Conservation (phyloP, 2,888 invertebrate genomes). For the Portevinia maculata region DNA sequence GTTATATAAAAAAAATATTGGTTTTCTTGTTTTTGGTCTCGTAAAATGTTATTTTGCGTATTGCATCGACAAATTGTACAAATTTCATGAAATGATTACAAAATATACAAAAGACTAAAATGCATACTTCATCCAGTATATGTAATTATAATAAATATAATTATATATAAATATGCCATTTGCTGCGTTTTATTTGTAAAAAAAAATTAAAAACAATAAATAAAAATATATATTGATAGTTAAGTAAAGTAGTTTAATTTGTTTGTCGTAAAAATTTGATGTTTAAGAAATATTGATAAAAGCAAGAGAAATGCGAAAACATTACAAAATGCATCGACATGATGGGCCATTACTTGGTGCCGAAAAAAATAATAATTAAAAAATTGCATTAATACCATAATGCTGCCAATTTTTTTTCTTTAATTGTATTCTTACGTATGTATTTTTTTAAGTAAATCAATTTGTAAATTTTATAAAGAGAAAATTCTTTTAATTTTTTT, state of each 20-base stretch:
- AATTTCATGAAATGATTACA: conserved; percentile 66
- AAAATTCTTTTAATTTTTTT: conserved; percentile 55
- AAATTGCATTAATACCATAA: conserved; percentile 48
- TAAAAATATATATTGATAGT: conserved; percentile 51
- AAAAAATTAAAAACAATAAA: conserved; percentile 26
- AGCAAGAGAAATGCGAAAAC: conserved; percentile 10
- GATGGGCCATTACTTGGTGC: conserved; percentile 38
- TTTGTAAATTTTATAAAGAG: conserved; percentile 65
- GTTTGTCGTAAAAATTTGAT: conserved; percentile 40
- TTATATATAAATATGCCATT: conserved; percentile 63
- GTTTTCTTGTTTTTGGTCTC: conserved; percentile 54
- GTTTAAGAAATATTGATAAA: conserved; percentile 20
- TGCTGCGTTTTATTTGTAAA: conserved; percentile 70
- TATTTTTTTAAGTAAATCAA: conserved; percentile 69
- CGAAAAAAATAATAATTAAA: conserved; percentile 23
- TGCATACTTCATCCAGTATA: conserved; percentile 71
- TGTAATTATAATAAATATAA: conserved; percentile 36
- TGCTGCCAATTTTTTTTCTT: conserved; percentile 51
- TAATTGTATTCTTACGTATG: conserved; percentile 17
- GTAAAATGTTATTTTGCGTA: conserved; percentile 51
- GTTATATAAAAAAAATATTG: conserved; percentile 20
- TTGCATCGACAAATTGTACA: conserved; percentile 73
- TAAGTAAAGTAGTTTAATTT: conserved; percentile 68
- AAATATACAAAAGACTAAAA: conserved; percentile 72
- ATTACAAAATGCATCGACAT: conserved; percentile 34